Evolutionary conservation across 2,113 vertebrate genomes (phyloP), one percentile per base, ranked within the genome.

Genomic region (Pterocles burchelli): DNA sequence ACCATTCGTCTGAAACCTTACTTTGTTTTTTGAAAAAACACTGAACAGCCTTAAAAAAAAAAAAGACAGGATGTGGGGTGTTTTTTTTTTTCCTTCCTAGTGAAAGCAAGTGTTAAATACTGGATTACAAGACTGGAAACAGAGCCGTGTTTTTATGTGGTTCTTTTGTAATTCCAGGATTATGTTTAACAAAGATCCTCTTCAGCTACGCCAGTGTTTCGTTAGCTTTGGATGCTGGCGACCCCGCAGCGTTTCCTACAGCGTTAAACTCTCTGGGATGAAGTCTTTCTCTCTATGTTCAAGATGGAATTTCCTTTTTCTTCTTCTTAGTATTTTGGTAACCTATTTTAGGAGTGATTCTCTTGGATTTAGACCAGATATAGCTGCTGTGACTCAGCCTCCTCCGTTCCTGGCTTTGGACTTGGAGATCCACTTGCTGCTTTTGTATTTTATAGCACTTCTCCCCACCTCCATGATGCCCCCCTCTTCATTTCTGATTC

Each of bases 301-400:
- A 11, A 46, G 58, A 51, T 41, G 75, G 93, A 89, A 90, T 96
- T 95, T 86, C 95, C 93, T 76, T 77, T 88, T 70, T 66, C 46
- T 82, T 51, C 59, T 70, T 63, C 61, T 82, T 20, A n/a, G 67
- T 71, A 24, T 85, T 90, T 94, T n/a, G 28, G 76, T 88, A 75
- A 61, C 74, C 67, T 95, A 93, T 90, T 93, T 96, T 70, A 70
- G 83, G 59, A 85, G 49, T 52, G 54, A 62, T 94, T 88, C 70
- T 62, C 45, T 51, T 90, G 91, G 91, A 84, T 94, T 86, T 86
- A 13, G 61, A 57, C 72, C 96, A 95, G 46, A 84, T 62, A 73
- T 21, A 89, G 93, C 51, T 74, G 76, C 80, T 43, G 10, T 88
- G 89, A 95, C 86, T 95, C 93, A 90, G 89, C 86, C 68, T 41